These are phyloP conservation scores for Tetramorium alpestre DNA, from an alignment of 1,140 invertebrate species.

Conservation along the genomic window DNA sequence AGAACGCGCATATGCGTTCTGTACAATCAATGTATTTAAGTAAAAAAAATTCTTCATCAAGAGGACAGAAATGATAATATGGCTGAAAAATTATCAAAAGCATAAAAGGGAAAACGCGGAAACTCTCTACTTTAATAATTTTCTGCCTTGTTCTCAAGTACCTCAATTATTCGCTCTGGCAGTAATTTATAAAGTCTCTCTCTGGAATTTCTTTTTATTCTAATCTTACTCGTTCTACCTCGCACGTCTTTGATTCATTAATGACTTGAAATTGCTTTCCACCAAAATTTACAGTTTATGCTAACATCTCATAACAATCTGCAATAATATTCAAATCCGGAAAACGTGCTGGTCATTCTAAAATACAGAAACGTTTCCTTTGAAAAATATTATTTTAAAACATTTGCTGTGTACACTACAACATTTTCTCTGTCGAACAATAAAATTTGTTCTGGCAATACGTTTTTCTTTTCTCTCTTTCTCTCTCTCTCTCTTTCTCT, in stretches of 20 bases:
- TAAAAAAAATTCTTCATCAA: neutral
- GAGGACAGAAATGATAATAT: neutral
- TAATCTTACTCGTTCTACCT: neutral
- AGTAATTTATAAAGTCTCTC: conserved; percentile 34
- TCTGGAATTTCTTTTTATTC: conserved; percentile 17
- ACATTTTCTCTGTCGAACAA: neutral
- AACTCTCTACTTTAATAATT: conserved; percentile 30
- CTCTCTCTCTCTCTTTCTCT: conserved; percentile 13
- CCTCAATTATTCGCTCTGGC: conserved; percentile 34
- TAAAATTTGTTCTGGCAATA: neutral
- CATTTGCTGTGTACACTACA: neutral
- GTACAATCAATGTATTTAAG: neutral
- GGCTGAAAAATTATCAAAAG: conserved; percentile 12
- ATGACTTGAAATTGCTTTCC: conserved; percentile 10
- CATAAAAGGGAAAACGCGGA: neutral
- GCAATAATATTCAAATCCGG: conserved; percentile 5
- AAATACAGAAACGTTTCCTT: neutral
- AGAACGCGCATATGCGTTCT: neutral
- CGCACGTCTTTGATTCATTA: conserved; percentile 37
- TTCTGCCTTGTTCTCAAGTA: conserved; percentile 44
- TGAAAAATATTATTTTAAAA: neutral
- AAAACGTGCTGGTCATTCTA: neutral
- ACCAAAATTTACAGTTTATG: neutral
- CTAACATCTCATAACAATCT: neutral
- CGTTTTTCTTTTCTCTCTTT: neutral